These are phyloP conservation scores for Isurus oxyrinchus DNA, from an alignment of 2,113 vertebrate species.

Conservation along the genomic window DNA sequence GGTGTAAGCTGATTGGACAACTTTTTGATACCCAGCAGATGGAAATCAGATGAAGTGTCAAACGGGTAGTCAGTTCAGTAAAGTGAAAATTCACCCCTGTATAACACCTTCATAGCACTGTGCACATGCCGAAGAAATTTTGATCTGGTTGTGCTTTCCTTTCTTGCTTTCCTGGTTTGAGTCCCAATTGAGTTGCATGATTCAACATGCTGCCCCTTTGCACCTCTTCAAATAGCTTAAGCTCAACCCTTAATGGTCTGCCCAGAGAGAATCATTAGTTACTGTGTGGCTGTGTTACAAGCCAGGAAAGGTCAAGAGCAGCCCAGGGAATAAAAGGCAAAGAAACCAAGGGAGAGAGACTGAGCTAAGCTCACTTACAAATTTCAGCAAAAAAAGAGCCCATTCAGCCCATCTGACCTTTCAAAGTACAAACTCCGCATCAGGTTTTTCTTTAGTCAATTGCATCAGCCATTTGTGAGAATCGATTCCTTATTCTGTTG, in stretches of 20 bases:
- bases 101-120: neutral
- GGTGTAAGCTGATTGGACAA: neutral
- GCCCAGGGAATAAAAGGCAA: neutral
- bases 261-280: neutral
- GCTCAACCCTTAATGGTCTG: neutral
- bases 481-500: neutral
- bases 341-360: neutral
- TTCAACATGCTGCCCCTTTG: neutral
- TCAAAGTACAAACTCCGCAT: neutral
- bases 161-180: neutral
- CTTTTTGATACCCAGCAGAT: neutral
- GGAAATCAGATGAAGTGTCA: neutral
- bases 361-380: neutral
- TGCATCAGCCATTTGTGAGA: neutral
- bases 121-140: neutral
- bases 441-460: neutral
- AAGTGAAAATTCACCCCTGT: neutral
- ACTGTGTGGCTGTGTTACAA: neutral
- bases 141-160: neutral
- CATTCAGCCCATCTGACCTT: neutral
- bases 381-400: neutral
- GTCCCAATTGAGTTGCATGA: neutral
- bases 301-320: neutral
- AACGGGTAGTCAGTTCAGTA: neutral
- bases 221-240: neutral